Conservation (phyloP, 1,140 invertebrate genomes). For the Drosophila fuyamai region DNA sequence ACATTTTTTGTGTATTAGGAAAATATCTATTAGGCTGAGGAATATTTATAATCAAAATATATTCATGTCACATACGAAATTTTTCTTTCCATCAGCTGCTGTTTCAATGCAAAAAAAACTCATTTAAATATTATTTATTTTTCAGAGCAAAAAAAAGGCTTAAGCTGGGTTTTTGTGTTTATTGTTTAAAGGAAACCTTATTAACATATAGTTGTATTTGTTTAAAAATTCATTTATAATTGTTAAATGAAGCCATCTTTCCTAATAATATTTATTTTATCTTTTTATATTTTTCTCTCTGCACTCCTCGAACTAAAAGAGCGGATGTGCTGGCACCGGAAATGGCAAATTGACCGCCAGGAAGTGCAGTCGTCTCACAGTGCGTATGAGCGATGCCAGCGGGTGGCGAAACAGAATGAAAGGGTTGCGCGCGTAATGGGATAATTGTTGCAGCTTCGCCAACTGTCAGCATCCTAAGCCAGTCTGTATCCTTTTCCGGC, state of each 20-base stretch:
- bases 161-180: no score
- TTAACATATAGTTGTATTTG: no score
- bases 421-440: constrained; percentile 73
- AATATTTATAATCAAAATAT: background rate
- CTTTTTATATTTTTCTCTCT: constrained; percentile 17
- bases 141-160: no score
- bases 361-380: constrained; percentile 58
- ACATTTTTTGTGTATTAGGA: background rate
- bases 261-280: no score
- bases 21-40: background rate
- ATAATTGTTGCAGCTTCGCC: constrained; percentile 75
- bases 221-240: no score
- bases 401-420: constrained; percentile 35
- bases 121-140: background rate
- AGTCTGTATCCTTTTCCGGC: constrained; percentile 24
- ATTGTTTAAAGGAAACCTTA: no score
- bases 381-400: constrained; percentile 71
- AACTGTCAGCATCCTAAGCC: constrained; percentile 39
- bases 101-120: background rate
- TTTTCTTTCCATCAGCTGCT: background rate
- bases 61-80: background rate
- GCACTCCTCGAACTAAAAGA: background rate
- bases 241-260: no score
- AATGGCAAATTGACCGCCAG: constrained; percentile 83
- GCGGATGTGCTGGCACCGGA: constrained; percentile 49